Percentiles rank a stretch among this genome's conserved stretches.
Conservation (phyloP, 2,797 vertebrate species). For the Microtus obscurus region DNA sequence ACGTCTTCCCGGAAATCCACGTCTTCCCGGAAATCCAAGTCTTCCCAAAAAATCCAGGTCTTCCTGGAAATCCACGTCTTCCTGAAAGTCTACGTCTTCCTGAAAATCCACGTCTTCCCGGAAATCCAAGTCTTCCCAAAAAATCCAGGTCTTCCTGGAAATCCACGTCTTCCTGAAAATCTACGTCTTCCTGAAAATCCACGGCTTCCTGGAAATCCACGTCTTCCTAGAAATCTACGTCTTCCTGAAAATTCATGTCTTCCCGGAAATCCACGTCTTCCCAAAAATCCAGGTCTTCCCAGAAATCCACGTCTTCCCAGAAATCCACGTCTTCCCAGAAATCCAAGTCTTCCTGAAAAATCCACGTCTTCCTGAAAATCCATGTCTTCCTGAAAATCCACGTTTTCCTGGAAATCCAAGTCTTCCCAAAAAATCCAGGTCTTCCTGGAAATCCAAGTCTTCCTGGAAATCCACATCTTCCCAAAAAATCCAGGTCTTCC, state of each 20-base stretch:
- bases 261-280: neutral
- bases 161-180: neutral
- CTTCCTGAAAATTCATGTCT: constrained; percentile 5
- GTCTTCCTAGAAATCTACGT: neutral
- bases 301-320: neutral
- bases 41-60: neutral
- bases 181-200: neutral
- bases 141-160: neutral
- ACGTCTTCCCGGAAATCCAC: constrained; percentile 41
- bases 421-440: constrained; percentile 30
- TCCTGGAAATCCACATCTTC: too few species aligned
- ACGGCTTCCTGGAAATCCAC: neutral
- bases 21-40: constrained; percentile 6
- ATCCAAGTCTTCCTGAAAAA: neutral
- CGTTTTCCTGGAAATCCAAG: neutral
- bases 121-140: neutral
- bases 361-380: neutral
- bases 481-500: too few species aligned
- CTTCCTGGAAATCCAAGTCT: too few species aligned
- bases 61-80: neutral
- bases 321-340: neutral
- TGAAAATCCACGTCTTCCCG: neutral
- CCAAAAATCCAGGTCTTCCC: neutral
- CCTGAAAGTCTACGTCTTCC: neutral
- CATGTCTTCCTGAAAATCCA: neutral